phyloP scores from a whole-genome alignment of 2,113 vertebrate genomes.

The Pionites leucogaster region DNA sequence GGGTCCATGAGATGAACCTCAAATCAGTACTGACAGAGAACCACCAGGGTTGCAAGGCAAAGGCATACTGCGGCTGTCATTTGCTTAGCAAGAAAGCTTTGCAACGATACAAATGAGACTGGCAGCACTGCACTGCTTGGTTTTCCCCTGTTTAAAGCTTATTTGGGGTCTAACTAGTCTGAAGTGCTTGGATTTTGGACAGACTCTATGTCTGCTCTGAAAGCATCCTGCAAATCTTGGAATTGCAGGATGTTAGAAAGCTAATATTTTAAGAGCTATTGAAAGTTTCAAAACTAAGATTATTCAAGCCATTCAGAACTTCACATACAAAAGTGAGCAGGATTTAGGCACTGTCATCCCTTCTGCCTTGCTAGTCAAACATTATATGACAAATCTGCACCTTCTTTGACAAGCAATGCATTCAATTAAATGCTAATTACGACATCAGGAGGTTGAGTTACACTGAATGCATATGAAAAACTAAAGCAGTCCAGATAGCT shows the following conservation, averaged over 20 bases:
- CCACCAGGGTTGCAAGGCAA: neutral
- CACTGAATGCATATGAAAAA: neutral
- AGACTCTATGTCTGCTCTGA: neutral
- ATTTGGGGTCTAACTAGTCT: neutral
- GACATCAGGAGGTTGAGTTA: neutral
- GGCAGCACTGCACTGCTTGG: neutral
- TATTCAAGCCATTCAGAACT: neutral
- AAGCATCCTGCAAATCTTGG: neutral
- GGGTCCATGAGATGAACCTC: neutral
- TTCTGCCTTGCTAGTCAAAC: neutral
- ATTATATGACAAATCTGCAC: neutral
- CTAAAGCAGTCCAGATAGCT: neutral
- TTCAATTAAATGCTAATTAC: neutral
- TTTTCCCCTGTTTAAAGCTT: neutral
- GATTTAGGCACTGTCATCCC: neutral
- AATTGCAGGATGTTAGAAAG: neutral
- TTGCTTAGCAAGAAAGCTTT: neutral
- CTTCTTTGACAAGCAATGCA: neutral
- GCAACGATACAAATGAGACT: neutral
- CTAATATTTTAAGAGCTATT: neutral
- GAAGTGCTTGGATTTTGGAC: neutral
- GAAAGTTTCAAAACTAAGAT: neutral
- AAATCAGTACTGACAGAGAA: neutral
- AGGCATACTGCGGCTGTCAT: neutral
- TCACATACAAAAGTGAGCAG: neutral